phyloP scores from a whole-genome alignment of 2,113 vertebrate genomes.

The Laticauda laticaudata region DNA sequence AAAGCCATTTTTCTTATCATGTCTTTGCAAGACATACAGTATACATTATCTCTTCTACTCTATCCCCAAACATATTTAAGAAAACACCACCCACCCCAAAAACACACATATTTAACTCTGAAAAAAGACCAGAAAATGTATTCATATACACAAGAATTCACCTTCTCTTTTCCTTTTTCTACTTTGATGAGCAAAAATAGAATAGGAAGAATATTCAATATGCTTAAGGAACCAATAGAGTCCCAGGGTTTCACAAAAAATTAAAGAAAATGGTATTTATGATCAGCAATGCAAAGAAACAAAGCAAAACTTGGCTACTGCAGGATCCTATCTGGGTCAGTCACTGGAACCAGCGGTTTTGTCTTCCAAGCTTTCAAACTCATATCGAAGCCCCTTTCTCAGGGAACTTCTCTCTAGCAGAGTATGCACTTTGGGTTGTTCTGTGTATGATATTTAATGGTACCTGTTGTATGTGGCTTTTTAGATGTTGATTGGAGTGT shows the following conservation, averaged over 20 bases:
- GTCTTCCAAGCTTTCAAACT: neutral
- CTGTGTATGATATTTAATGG: neutral
- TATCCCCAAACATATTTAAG: neutral
- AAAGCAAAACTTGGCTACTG: neutral
- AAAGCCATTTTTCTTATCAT: neutral
- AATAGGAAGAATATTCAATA: neutral
- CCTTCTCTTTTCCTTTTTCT: neutral
- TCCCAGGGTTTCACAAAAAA: neutral
- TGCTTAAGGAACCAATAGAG: neutral
- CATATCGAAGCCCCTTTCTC: neutral
- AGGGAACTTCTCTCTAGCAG: neutral
- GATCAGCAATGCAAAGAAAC: neutral
- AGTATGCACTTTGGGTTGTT: neutral
- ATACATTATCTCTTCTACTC: neutral
- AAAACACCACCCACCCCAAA: neutral
- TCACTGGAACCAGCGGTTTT: neutral
- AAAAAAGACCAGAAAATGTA: neutral
- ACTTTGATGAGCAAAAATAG: neutral
- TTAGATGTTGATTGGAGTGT: neutral
- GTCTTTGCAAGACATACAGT: neutral
- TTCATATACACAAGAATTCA: neutral
- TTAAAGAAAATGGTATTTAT: neutral
- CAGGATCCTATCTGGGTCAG: neutral
- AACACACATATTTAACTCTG: neutral
- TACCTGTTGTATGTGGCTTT: neutral